Percentiles rank a stretch among this genome's conserved stretches.
Conservation (phyloP, 2,113 vertebrate genomes). For the Pseudopodoces humilis region DNA sequence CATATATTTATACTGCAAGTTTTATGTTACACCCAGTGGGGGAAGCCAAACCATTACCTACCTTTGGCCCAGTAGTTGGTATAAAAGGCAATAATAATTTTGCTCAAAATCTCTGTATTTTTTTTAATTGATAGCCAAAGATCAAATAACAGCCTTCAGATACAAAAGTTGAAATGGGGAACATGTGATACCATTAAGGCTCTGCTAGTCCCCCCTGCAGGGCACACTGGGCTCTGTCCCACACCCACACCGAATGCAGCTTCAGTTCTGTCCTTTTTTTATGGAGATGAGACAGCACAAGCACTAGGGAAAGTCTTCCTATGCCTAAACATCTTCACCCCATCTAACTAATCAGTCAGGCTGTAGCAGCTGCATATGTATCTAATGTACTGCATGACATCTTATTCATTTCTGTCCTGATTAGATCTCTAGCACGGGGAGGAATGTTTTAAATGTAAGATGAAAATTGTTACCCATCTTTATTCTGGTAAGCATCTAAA, state of each 20-base stretch:
- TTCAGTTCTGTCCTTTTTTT: not conserved
- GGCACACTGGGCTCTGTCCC: not conserved
- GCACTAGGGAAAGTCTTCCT: not conserved
- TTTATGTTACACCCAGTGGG: not conserved
- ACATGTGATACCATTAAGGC: not conserved
- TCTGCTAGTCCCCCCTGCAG: not conserved
- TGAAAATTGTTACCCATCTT: conserved; percentile 49
- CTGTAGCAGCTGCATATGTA: not conserved
- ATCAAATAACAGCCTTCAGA: not conserved
- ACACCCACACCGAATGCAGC: not conserved
- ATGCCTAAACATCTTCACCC: not conserved
- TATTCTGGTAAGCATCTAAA: conserved; percentile 38
- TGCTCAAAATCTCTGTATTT: not conserved
- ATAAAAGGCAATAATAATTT: not conserved
- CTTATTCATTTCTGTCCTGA: conserved; percentile 8
- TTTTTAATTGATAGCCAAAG: not conserved
- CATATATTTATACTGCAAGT: not conserved
- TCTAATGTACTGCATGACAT: not conserved
- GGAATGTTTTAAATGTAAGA: conserved; percentile 21
- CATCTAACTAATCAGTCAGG: not conserved
- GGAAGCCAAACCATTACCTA: not conserved
- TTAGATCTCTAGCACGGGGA: conserved; percentile 43
- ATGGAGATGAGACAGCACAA: not conserved
- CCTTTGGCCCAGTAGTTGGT: not conserved
- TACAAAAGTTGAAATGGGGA: not conserved